Evolutionary conservation across 1,140 invertebrate genomes (phyloP).

Genomic region (Pseudoatta argentina): DNA sequence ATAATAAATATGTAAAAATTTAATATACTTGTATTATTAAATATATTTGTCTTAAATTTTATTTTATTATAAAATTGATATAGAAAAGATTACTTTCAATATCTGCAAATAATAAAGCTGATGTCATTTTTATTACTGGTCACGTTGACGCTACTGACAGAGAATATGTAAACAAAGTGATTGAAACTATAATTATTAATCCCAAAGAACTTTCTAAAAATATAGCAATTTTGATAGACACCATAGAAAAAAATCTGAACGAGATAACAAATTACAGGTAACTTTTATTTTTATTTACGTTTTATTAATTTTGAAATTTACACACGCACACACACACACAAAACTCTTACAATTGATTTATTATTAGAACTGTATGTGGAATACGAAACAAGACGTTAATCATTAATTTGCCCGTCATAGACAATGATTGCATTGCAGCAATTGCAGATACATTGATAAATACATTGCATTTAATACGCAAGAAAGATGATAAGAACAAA

Average conservation of each 20-base stretch:
- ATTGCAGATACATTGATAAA: not conserved
- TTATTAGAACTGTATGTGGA: not conserved
- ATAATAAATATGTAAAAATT: not conserved
- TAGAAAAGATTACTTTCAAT: not conserved
- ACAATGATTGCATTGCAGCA: not conserved
- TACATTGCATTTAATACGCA: not conserved
- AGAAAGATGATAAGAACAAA: not conserved
- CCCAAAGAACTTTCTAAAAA: not conserved
- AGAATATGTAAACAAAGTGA: not conserved
- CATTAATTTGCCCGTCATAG: not conserved
- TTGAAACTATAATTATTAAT: not conserved
- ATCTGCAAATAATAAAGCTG: not conserved
- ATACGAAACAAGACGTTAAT: not conserved
- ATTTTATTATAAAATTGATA: not conserved
- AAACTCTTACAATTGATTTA: not conserved
- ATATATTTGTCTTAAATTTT: not conserved
- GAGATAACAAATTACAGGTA: not conserved
- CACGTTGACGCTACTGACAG: not conserved
- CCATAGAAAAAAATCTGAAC: not conserved
- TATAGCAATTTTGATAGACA: not conserved
- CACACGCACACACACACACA: too few relatives aligned
- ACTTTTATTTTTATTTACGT: not conserved
- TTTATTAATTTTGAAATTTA: too few relatives aligned
- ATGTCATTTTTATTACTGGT: conserved; percentile 4
- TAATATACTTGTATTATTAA: too few relatives aligned